A percentile compares a stretch with the other conserved stretches of the same genome.
phyloP scores from a whole-genome alignment of 2,797 vertebrate species.

The Premnoplex brunnescens region DNA sequence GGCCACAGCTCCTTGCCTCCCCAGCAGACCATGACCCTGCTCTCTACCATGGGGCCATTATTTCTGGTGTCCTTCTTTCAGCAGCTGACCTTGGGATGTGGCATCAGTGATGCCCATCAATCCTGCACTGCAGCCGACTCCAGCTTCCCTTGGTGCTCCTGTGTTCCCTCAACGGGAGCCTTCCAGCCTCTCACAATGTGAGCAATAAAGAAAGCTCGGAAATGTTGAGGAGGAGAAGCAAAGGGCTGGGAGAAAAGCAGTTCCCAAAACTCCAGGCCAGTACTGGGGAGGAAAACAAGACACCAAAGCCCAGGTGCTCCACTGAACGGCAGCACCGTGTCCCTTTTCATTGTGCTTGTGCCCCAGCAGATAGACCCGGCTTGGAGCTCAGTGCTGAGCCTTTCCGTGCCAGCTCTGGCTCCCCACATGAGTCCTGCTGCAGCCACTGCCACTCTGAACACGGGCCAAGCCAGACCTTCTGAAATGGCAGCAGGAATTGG shows the following conservation, averaged over 20 bases:
- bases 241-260: neutral
- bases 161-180: neutral
- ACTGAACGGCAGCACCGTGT: rapidly evolving
- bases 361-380: neutral
- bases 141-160: neutral
- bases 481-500: slow-evolving; percentile 40
- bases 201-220: neutral
- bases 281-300: neutral
- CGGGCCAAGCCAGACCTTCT: neutral
- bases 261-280: rapidly evolving
- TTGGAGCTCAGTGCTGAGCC: neutral
- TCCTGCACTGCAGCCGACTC: neutral
- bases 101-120: neutral
- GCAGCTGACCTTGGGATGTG: neutral
- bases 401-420: neutral
- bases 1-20: neutral
- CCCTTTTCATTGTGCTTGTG: rapidly evolving
- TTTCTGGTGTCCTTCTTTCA: neutral
- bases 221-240: neutral
- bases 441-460: neutral
- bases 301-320: neutral
- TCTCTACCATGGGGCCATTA: rapidly evolving
- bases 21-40: neutral
- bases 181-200: neutral
- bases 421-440: neutral